Evolutionary conservation across 2,113 vertebrate genomes (phyloP), one percentile per base, ranked within the genome.

Genomic region (Tenrec ecaudatus): DNA sequence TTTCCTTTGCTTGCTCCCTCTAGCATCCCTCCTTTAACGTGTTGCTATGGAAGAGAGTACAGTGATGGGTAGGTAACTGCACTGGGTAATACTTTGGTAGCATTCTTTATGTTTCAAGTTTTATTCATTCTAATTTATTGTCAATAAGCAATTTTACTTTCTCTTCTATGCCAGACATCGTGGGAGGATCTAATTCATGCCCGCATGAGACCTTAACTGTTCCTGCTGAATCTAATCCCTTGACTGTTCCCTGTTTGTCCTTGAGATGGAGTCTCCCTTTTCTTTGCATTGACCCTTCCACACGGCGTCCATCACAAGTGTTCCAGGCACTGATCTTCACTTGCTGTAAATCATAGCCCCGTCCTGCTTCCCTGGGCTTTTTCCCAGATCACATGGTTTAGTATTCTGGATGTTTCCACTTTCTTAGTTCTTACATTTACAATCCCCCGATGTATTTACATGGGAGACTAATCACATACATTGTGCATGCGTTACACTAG

Each of bases 361-460:
- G 17, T 82, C 15, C 1, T 89, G 27, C 4, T 17, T 92, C 43
- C 57, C 43, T 57, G 64, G 94, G 33, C 82, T 85, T 82, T 91
- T 84, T 94, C 20, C 86, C 58, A 8, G 19, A 75, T 79, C n/a
- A 77, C 29, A 23, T 77, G 57, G 53, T 36, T 94, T 86, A 81
- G 22, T 79, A 94, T 79, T 95, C 73, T 85, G 20, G 38, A 9
- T 85, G 22, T 91, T 94, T 89, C 17, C 53, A 95, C 84, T 38
- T 11, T 78, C 40, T 58, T 82, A 6, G 31, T 89, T 73, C 15
- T 95, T 95, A 79, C 31, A 95, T 88, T 92, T 89, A 68, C 14
- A 83, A 40, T 60, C 33, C 53, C 33, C 86, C 89, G 43, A 89
- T 79, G 75, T 85, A 77, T 85, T 89, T 94, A 75, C 31, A 38